Percentiles rank a stretch among this genome's conserved stretches.
These are phyloP conservation scores for Scaptomyza polygonia DNA, from an alignment of 2,888 invertebrate genomes.

Conservation along the genomic window DNA sequence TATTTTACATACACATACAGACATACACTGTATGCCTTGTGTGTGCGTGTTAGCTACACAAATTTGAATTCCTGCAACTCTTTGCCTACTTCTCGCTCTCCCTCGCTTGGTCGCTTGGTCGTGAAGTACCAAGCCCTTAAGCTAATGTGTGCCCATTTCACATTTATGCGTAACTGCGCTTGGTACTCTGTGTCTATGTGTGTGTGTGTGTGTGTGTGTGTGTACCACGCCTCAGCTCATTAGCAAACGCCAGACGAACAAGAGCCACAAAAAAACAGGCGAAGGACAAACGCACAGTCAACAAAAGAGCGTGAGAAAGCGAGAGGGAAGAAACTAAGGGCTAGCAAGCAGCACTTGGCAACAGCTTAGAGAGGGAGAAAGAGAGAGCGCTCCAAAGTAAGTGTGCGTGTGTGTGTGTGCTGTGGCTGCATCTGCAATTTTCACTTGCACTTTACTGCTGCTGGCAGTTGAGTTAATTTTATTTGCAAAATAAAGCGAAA, in stretches of 20 bases:
- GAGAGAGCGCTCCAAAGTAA: conserved; percentile 18
- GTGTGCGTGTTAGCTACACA: background rate
- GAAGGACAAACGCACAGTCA: conserved; percentile 19
- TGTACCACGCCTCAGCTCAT: conserved; percentile 64
- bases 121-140: conserved; percentile 52
- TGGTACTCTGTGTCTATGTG: conserved; percentile 5
- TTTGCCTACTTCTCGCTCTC: conserved; percentile 15
- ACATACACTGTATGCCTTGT: background rate
- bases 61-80: conserved; percentile 25
- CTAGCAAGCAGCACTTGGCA: conserved; percentile 56
- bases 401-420: background rate
- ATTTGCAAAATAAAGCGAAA: conserved; percentile 80
- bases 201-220: background rate
- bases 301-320: background rate
- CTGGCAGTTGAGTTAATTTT: conserved; percentile 75
- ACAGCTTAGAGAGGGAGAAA: conserved; percentile 43
- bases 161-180: conserved; percentile 71
- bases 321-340: background rate
- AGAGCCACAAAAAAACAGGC: conserved; percentile 15
- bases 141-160: conserved; percentile 77
- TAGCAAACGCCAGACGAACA: conserved; percentile 51
- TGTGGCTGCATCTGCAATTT: conserved; percentile 59
- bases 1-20: background rate
- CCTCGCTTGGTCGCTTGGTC: conserved; percentile 1
- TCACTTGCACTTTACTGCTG: conserved; percentile 71